These are phyloP conservation scores for Lates japonicus DNA, from an alignment of 2,797 vertebrate species.

Conservation along the genomic window DNA sequence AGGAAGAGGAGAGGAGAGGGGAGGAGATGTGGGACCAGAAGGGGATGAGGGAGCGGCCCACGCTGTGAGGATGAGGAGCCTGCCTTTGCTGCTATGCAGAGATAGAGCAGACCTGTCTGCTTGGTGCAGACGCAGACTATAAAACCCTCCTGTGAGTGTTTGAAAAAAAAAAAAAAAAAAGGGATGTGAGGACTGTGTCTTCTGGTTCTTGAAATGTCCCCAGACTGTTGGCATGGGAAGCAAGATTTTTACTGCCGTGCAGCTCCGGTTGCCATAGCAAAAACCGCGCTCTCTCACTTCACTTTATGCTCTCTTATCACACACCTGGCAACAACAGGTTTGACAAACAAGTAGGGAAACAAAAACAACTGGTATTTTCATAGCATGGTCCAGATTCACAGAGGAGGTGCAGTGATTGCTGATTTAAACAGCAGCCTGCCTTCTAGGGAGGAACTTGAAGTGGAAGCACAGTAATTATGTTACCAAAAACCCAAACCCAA, in stretches of 20 bases:
- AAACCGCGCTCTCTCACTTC: slow-evolving; percentile 34
- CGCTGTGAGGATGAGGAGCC: slow-evolving; percentile 61
- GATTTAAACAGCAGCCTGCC: slow-evolving; percentile 3
- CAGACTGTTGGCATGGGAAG: slow-evolving; percentile 39
- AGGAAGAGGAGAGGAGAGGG: slow-evolving; percentile 26
- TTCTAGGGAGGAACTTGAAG: slow-evolving; percentile 27
- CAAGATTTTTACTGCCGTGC: slow-evolving; percentile 39
- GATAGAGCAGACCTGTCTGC: slow-evolving; percentile 55
- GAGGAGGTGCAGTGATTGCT: neutral
- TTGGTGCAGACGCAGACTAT: slow-evolving; percentile 33
- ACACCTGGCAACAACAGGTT: slow-evolving; percentile 33
- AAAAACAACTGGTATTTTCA: slow-evolving; percentile 25
- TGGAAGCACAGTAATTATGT: slow-evolving; percentile 55
- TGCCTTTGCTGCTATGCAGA: slow-evolving; percentile 60
- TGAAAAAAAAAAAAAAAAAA: slow-evolving; percentile 29
- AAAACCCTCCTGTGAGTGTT: slow-evolving; percentile 49
- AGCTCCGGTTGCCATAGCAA: slow-evolving; percentile 67
- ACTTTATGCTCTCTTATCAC: slow-evolving; percentile 43
- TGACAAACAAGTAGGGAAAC: slow-evolving; percentile 40
- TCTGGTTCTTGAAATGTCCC: slow-evolving; percentile 42
- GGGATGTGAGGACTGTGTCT: slow-evolving; percentile 34
- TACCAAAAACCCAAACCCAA: slow-evolving; percentile 42
- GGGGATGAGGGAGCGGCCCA: slow-evolving; percentile 62
- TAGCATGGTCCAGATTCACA: neutral
- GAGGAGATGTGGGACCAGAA: slow-evolving; percentile 58